Evolutionary conservation across 2,797 vertebrate genomes (phyloP).

Genomic region (Limosa lapponica): DNA sequence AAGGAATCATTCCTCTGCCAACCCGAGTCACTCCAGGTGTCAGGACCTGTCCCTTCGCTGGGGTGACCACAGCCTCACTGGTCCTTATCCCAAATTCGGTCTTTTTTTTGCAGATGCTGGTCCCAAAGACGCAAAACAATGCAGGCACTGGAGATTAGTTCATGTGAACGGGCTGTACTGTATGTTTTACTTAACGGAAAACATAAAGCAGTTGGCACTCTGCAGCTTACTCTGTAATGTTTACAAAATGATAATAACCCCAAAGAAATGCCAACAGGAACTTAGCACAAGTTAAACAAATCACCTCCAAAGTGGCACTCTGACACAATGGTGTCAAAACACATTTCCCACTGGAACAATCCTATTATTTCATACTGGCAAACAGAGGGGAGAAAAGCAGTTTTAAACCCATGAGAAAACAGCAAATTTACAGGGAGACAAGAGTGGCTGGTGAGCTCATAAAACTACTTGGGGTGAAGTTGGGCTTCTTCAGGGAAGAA

Average conservation of each 20-base stretch:
- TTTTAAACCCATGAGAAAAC: neutral
- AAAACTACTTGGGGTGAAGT: neutral
- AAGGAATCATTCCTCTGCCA: neutral
- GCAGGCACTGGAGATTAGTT: neutral
- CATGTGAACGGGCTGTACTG: neutral
- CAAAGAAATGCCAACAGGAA: constrained; percentile 25
- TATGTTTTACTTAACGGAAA: constrained; percentile 19
- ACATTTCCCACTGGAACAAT: constrained; percentile 28
- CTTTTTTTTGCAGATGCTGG: neutral
- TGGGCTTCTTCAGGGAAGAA: neutral
- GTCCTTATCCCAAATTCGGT: neutral
- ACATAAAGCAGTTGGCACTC: constrained; percentile 23
- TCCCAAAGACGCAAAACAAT: neutral
- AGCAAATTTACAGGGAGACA: neutral
- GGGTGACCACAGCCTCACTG: neutral
- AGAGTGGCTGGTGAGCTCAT: neutral
- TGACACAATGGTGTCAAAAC: constrained; percentile 55
- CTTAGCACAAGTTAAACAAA: constrained; percentile 43
- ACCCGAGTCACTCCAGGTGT: fast-evolving
- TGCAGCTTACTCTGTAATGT: neutral
- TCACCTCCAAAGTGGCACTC: constrained; percentile 36
- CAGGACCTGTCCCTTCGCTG: neutral
- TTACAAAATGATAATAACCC: constrained; percentile 46
- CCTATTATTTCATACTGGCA: neutral
- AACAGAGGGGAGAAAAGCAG: neutral